Conservation (phyloP, 1,140 invertebrate species). For the Drosophila albomicans region DNA sequence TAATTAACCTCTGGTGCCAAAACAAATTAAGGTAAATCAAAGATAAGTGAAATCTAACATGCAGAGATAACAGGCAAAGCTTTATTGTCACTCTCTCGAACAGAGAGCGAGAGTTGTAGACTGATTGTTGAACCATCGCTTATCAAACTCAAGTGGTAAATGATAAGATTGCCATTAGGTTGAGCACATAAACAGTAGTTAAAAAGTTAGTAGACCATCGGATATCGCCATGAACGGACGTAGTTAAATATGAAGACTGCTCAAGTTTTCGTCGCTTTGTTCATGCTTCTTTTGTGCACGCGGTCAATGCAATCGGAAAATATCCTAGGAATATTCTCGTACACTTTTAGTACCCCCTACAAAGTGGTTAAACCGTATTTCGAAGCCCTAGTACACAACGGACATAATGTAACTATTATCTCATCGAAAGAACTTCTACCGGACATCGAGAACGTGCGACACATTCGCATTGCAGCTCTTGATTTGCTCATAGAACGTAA, state of each 20-base stretch:
- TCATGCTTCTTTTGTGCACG: slow-evolving; percentile 9
- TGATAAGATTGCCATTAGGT: slow-evolving; percentile 16
- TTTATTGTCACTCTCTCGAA: background rate
- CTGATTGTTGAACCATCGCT: background rate
- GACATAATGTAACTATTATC: slow-evolving; percentile 53
- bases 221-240: slow-evolving; percentile 14
- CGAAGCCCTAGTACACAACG: slow-evolving; percentile 13
- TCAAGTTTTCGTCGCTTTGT: slow-evolving; percentile 1
- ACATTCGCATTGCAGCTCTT: slow-evolving; percentile 30
- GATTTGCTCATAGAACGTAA: slow-evolving; percentile 36
- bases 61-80: background rate
- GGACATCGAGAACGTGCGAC: slow-evolving; percentile 43
- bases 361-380: slow-evolving; percentile 38
- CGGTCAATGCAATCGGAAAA: slow-evolving; percentile 15
- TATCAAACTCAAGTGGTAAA: background rate
- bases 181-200: background rate
- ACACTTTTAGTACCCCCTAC: slow-evolving; percentile 28
- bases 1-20: too few relatives aligned
- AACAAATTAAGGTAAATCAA: too few relatives aligned
- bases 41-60: background rate
- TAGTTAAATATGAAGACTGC: slow-evolving; percentile 21
- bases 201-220: slow-evolving; percentile 11
- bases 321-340: slow-evolving; percentile 48
- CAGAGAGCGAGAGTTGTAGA: background rate
- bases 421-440: background rate